These are phyloP conservation scores for Epinephelus fuscoguttatus DNA, from an alignment of 2,113 vertebrate species.

Conservation along the genomic window DNA sequence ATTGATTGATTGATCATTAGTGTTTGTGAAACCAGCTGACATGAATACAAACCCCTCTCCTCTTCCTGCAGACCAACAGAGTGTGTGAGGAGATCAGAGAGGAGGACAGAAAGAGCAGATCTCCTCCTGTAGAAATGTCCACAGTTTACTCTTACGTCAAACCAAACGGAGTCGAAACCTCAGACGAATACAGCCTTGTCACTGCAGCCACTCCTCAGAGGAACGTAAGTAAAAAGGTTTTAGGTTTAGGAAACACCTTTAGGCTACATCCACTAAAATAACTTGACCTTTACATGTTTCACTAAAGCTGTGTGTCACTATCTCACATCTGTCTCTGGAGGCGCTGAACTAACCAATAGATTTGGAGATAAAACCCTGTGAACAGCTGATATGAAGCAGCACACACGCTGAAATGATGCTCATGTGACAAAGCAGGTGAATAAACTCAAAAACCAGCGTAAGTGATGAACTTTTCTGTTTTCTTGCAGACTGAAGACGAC, in stretches of 20 bases:
- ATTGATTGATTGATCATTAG: no score
- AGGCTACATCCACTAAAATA: no score
- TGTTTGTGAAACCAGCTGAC: neutral
- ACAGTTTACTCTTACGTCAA: neutral
- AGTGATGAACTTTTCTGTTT: neutral
- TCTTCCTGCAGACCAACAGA: neutral
- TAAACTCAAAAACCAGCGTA: neutral
- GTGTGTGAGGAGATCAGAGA: slow-evolving; percentile 8
- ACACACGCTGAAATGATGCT: no score
- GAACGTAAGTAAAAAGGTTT: no score
- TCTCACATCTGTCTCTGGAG: no score
- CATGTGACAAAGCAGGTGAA: no score
- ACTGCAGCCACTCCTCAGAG: neutral
- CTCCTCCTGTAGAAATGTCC: neutral
- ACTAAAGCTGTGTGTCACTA: no score
- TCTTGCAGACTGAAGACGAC: neutral
- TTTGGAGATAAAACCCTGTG: neutral
- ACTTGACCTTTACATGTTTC: no score
- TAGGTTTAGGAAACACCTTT: no score
- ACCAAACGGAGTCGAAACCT: no score
- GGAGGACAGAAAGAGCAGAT: neutral
- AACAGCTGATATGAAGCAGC: neutral
- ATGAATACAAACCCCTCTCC: neutral
- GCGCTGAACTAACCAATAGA: neutral
- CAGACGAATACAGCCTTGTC: no score